phyloP scores from a whole-genome alignment of 2,888 invertebrate species.

The Unio pictorum region DNA sequence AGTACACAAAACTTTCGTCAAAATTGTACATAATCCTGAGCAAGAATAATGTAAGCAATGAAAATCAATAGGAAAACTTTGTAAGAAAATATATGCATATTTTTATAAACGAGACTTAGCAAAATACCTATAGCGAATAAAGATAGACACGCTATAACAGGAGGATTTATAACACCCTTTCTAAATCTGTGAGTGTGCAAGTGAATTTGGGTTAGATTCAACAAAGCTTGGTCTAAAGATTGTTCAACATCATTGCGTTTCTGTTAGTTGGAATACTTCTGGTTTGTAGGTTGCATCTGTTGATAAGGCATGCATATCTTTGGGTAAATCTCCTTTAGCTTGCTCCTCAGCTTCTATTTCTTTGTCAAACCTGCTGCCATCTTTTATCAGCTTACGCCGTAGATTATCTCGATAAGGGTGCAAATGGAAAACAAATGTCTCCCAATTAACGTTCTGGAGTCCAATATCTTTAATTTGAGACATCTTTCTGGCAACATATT shows the following conservation, averaged over 20 bases:
- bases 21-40: too few relatives aligned
- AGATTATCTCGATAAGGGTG: conserved; percentile 64
- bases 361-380: conserved; percentile 59
- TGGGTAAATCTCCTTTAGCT: conserved; percentile 15
- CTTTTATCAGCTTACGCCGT: conserved; percentile 50
- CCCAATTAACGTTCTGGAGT: conserved; percentile 67
- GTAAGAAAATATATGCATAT: too few relatives aligned
- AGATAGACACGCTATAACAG: too few relatives aligned
- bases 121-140: too few relatives aligned
- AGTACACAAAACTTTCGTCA: too few relatives aligned
- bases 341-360: conserved; percentile 45
- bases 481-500: conserved; percentile 65
- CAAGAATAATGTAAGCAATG: too few relatives aligned
- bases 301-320: conserved; percentile 15
- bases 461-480: conserved; percentile 61
- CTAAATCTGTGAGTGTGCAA: too few relatives aligned
- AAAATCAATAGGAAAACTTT: too few relatives aligned
- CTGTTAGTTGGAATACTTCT: conserved; percentile 62
- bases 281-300: conserved; percentile 43
- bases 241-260: conserved; percentile 25
- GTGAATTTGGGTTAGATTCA: too few relatives aligned
- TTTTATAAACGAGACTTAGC: too few relatives aligned
- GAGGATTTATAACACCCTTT: too few relatives aligned
- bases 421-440: conserved; percentile 64
- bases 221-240: too few relatives aligned